phyloP scores from a whole-genome alignment of 2,113 vertebrate species.

The Nansenia antarctica region DNA sequence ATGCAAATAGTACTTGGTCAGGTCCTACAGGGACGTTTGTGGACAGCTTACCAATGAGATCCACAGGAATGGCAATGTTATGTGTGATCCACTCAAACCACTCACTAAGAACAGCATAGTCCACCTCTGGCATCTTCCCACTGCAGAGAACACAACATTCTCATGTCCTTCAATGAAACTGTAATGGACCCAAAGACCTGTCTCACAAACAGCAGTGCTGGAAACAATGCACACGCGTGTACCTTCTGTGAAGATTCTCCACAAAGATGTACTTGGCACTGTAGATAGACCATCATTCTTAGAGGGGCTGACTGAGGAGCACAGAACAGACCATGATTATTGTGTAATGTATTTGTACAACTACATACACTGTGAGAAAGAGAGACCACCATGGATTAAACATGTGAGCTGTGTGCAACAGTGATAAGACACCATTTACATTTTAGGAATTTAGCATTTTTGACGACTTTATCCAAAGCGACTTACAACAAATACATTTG shows the following conservation, averaged over 20 bases:
- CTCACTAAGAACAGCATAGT: constrained; percentile 86
- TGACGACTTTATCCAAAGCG: no score
- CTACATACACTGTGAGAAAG: no score
- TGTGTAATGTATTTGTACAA: no score
- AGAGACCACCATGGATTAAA: no score
- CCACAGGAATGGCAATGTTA: constrained; percentile 81
- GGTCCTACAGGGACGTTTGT: no score
- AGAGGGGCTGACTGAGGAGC: constrained; percentile 64
- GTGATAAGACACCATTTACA: no score
- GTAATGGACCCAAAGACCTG: background rate
- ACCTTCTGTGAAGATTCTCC: constrained; percentile 93
- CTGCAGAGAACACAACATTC: constrained; percentile 57
- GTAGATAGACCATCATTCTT: constrained; percentile 91
- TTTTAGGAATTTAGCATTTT: no score
- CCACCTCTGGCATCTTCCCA: constrained; percentile 92
- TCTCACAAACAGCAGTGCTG: background rate
- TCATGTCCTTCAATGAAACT: background rate
- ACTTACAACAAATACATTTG: no score
- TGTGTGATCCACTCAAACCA: constrained; percentile 93
- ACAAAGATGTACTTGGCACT: constrained; percentile 94
- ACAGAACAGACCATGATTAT: background rate
- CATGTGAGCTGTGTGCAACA: no score
- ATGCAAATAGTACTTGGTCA: no score
- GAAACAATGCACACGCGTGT: constrained; percentile 20
- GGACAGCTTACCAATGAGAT: constrained; percentile 85